These are phyloP conservation scores for Congeria kusceri DNA, from an alignment of 2,888 invertebrate genomes.

Conservation along the genomic window DNA sequence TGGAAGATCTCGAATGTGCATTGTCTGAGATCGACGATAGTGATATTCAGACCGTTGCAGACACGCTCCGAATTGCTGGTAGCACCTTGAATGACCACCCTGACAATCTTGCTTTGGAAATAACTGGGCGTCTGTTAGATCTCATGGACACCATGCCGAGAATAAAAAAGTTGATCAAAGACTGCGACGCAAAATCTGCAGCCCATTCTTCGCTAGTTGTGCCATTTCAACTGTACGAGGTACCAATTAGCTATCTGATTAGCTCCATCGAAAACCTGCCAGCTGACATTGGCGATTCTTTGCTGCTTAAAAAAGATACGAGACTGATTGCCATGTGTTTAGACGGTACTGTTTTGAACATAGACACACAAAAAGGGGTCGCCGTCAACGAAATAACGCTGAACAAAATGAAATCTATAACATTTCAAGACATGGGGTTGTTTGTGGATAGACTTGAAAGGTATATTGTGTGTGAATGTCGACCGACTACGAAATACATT, in stretches of 20 bases:
- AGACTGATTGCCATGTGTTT: constrained; percentile 44
- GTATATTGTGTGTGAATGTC: constrained; percentile 49
- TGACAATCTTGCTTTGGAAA: constrained; percentile 96
- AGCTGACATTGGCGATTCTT: constrained; percentile 50
- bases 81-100: constrained; percentile 95
- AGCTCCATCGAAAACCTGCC: constrained; percentile 48
- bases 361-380: constrained; percentile 55
- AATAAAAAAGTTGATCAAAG: constrained; percentile 40
- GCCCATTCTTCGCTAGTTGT: constrained; percentile 48
- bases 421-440: constrained; percentile 43
- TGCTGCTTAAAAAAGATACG: constrained; percentile 45
- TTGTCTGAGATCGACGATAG: constrained; percentile 56
- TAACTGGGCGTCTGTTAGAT: constrained; percentile 95
- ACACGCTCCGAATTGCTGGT: constrained; percentile 58
- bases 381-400: constrained; percentile 44
- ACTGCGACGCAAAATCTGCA: constrained; percentile 47
- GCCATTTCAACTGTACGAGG: constrained; percentile 55
- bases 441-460: constrained; percentile 43
- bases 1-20: constrained; percentile 96
- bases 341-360: constrained; percentile 49
- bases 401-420: constrained; percentile 42
- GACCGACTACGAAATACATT: constrained; percentile 20
- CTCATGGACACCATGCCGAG: constrained; percentile 49
- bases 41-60: constrained; percentile 92
- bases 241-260: constrained; percentile 56